Evolutionary conservation across 2,113 vertebrate species (phyloP).

Genomic region (Vidua chalybeata): DNA sequence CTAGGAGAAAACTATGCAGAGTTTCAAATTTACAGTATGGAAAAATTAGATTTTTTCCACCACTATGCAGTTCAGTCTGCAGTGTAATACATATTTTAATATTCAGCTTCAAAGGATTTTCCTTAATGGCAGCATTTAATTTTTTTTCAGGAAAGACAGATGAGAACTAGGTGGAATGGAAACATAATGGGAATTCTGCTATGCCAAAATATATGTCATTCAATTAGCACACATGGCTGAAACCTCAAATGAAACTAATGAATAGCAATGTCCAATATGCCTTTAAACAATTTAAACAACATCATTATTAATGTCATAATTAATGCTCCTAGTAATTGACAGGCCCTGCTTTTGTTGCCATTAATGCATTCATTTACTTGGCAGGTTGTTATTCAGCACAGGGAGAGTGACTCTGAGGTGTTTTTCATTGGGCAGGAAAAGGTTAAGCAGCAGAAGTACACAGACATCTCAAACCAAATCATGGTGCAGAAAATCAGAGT

Average conservation of each 20-base stretch:
- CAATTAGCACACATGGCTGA: conserved; percentile 53
- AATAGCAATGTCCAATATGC: conserved; percentile 52
- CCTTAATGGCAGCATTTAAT: not conserved
- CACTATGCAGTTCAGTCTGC: not conserved
- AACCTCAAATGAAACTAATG: conserved; percentile 61
- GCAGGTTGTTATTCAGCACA: not conserved
- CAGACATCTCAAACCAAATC: not conserved
- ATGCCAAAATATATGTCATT: not conserved
- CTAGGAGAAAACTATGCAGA: not conserved
- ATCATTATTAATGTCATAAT: conserved; percentile 61
- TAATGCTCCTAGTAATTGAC: conserved; percentile 63
- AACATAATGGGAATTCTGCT: not conserved
- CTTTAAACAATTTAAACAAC: conserved; percentile 61
- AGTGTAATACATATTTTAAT: conserved; percentile 10
- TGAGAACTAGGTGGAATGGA: not conserved
- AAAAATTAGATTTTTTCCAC: not conserved
- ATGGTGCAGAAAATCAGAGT: not conserved
- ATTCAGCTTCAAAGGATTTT: not conserved
- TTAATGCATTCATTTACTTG: conserved; percentile 30
- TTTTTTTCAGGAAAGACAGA: conserved; percentile 14
- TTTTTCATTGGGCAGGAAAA: not conserved
- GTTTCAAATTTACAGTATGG: not conserved
- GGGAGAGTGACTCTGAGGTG: not conserved
- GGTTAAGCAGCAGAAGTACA: not conserved
- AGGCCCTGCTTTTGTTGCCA: conserved; percentile 22